These are phyloP conservation scores for Brienomyrus longianalis DNA, from an alignment of 2,113 vertebrate genomes.

Conservation along the genomic window DNA sequence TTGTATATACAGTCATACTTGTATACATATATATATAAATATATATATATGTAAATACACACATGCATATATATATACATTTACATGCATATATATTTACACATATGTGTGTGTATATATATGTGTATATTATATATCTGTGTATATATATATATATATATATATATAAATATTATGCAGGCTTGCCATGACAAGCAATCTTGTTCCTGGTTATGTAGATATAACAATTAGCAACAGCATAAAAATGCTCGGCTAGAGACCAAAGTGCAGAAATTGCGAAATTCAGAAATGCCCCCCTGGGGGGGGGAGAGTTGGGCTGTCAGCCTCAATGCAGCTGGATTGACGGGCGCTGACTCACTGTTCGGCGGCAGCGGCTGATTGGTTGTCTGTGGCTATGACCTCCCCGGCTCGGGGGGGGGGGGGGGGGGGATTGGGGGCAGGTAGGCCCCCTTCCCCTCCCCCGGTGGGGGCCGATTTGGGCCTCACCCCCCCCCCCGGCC, in stretches of 20 bases:
- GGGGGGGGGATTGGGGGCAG: too few relatives aligned
- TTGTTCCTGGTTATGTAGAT: neutral
- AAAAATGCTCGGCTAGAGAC: neutral
- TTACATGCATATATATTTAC: too few relatives aligned
- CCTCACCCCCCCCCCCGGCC: too few relatives aligned
- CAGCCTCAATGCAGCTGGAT: neutral
- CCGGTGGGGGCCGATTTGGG: too few relatives aligned
- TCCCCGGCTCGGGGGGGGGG: slow-evolving; percentile 47
- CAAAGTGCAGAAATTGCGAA: neutral
- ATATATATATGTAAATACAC: fast-evolving
- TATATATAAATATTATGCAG: neutral
- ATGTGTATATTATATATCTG: neutral
- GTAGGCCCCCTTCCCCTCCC: too few relatives aligned
- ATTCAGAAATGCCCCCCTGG: neutral
- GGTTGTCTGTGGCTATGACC: slow-evolving; percentile 23
- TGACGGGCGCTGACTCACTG: neutral
- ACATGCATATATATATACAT: too few relatives aligned
- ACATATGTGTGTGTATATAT: too few relatives aligned
- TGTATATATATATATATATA: neutral
- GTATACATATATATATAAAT: too few relatives aligned
- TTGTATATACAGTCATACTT: too few relatives aligned
- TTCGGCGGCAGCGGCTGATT: neutral
- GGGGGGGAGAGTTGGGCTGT: neutral
- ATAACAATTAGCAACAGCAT: neutral
- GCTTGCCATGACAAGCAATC: neutral